These are phyloP conservation scores for Cettia cetti DNA, from an alignment of 2,113 vertebrate genomes.

Conservation along the genomic window DNA sequence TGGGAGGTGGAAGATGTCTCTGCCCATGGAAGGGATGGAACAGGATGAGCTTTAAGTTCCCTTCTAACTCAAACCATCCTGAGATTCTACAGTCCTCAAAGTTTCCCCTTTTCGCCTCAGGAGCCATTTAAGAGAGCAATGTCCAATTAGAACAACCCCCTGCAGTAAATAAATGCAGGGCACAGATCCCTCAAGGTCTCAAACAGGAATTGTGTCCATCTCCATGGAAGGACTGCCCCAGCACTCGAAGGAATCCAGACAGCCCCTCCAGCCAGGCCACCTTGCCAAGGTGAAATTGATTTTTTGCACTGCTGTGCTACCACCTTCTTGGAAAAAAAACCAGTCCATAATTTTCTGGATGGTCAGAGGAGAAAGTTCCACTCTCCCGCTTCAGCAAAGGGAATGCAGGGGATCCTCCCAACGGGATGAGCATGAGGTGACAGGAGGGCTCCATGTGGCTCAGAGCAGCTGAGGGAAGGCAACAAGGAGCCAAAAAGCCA, in stretches of 20 bases:
- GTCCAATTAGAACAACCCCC: not conserved
- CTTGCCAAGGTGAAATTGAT: not conserved
- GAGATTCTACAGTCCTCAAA: not conserved
- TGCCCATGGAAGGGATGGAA: not conserved
- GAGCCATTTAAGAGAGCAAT: not conserved
- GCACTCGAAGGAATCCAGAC: not conserved
- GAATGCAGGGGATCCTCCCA: not conserved
- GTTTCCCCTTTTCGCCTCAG: not conserved
- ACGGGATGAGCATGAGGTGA: not conserved
- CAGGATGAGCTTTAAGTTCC: not conserved
- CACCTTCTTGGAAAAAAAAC: not conserved
- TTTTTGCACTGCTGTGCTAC: not conserved
- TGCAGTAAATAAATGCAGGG: not conserved
- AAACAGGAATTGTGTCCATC: accelerated
- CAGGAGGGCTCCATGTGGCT: not conserved
- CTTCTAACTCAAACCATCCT: not conserved
- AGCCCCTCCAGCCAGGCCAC: not conserved
- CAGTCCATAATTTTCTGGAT: not conserved
- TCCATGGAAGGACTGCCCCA: not conserved
- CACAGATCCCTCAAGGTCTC: not conserved
- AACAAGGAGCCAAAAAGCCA: not conserved
- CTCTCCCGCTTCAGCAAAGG: not conserved
- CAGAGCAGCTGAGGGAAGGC: not conserved
- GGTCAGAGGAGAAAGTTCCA: not conserved
- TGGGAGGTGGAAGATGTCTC: not conserved